phyloP scores from a whole-genome alignment of 1,140 invertebrate species.

The Probaryconus sp. region DNA sequence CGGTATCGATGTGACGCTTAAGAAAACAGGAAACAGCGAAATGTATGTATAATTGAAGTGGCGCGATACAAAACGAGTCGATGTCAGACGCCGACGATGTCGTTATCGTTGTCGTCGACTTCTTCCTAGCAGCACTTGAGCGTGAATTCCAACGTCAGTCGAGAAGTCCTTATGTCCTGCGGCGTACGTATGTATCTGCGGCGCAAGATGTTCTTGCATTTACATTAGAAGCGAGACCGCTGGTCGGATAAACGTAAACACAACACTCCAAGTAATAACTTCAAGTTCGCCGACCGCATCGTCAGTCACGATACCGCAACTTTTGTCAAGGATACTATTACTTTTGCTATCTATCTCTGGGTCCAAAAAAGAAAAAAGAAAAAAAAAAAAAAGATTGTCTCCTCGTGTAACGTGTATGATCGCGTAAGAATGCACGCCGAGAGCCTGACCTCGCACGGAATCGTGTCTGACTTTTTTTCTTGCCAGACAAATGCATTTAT shows the following conservation, averaged over 20 bases:
- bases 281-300: conserved; percentile 30
- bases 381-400: conserved; percentile 15
- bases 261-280: conserved; percentile 48
- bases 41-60: conserved; percentile 17
- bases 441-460: too few species aligned
- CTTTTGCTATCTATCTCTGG: conserved; percentile 4
- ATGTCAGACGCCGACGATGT: conserved; percentile 4
- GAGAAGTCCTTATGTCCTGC: conserved; percentile 42
- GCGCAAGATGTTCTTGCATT: conserved; percentile 45
- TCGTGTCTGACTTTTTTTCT: too few species aligned
- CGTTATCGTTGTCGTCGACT: conserved; percentile 1
- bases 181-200: conserved; percentile 33
- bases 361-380: too few species aligned
- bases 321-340: conserved; percentile 41
- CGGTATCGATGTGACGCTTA: too few species aligned
- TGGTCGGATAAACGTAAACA: conserved; percentile 35
- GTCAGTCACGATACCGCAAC: conserved; percentile 41
- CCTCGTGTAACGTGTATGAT: background rate
- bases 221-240: conserved; percentile 47
- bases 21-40: conserved; percentile 5
- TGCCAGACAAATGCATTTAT: too few species aligned
- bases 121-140: conserved; percentile 35
- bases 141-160: conserved; percentile 39
- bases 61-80: conserved; percentile 28
- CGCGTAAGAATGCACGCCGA: conserved; percentile 22